Base-by-base conservation (phyloP, 2,113 vertebrate species). In the Rallus limicola region DNA sequence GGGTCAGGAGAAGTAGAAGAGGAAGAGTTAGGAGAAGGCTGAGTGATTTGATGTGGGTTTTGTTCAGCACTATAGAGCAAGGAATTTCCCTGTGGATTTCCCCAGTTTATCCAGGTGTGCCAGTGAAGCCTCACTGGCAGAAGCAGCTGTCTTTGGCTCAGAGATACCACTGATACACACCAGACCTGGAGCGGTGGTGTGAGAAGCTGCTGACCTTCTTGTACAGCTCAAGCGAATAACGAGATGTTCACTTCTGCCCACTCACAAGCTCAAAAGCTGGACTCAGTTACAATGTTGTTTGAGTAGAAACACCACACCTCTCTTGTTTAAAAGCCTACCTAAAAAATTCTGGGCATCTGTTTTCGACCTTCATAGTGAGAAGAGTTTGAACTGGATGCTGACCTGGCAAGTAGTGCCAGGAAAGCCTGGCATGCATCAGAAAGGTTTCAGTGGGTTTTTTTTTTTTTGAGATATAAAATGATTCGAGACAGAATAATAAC, bases 151-250 rank as follows among this genome's bases (percentile, higher is more conserved):
- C 13, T 25, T 16, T 85, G 65, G 17, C 16, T 72, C 7, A 20
- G 33, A 40, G 52, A 24, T 18, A 9, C 13, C 8, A 4, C 40
- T 62, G 59, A 12, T 13, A 29, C 63, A 40, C 46, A 55, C n/a
- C 69, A 67, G 36, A 55, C 24, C 40, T 2, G 0, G 28, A 81
- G 65, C 38, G 40, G 5, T 1, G 1, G 26, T 20, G 44, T 65
- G 23, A 88, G 46, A 31, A 76, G 10, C 1, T 78, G 60, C 11
- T 34, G 29, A 14, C 21, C 34, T 40, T 79, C 60, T 71, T 8
- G 0, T 26, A 2, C 0, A 2, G 3, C 68, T 56, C 5, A 3
- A 23, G 12, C 1, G 8, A 16, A 38, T 60, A 67, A 68, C 23
- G 13, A n/a, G 11, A 48, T 16, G 21, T 34, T 92, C 70, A 13